Evolutionary conservation across 2,113 vertebrate genomes (phyloP).

Genomic region (Erinaceus europaeus): DNA sequence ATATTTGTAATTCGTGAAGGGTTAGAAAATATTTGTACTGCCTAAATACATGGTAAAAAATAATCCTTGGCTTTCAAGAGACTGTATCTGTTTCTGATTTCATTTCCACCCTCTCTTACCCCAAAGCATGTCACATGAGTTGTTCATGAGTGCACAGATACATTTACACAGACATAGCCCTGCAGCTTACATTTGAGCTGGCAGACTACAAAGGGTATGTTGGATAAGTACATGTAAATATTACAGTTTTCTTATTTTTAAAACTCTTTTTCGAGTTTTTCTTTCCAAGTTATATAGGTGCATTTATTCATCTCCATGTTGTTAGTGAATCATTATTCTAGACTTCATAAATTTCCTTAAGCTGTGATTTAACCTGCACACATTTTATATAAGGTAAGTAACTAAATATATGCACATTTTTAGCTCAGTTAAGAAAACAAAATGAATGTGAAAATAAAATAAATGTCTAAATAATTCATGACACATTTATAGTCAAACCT

Average conservation of each 20-base stretch:
- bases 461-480: neutral
- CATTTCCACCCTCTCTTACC: neutral
- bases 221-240: neutral
- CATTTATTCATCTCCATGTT: neutral
- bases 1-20: neutral
- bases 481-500: neutral
- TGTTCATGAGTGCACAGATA: no score
- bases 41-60: neutral
- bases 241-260: neutral
- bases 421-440: neutral
- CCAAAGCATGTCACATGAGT: no score
- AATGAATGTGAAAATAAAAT: neutral
- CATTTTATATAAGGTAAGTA: neutral
- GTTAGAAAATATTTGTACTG: neutral
- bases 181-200: neutral
- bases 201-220: neutral
- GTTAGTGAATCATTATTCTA: neutral
- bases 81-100: neutral
- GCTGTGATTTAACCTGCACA: neutral
- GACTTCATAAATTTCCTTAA: neutral
- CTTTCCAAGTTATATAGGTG: neutral
- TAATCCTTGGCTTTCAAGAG: neutral
- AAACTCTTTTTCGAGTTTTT: no score
- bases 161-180: neutral
- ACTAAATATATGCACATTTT: neutral